Percentiles rank a stretch among this genome's conserved stretches.
phyloP scores from a whole-genome alignment of 2,113 vertebrate genomes.

The Eubucco bourcierii region DNA sequence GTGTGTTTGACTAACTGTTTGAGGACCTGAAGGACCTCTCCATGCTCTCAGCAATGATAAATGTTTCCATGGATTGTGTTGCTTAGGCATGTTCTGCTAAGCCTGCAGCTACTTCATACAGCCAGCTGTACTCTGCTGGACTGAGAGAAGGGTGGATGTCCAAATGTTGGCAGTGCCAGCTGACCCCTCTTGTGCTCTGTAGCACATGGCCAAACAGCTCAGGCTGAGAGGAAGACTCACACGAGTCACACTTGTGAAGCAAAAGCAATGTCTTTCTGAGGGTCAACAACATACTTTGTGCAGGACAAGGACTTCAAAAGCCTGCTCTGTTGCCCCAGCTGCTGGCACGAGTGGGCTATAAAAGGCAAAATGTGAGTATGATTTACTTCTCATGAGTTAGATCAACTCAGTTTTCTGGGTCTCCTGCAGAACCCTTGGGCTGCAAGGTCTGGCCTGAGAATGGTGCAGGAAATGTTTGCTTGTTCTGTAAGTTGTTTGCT shows the following conservation, averaged over 20 bases:
- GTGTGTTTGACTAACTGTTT: background rate
- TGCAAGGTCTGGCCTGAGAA: background rate
- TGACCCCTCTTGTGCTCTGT: background rate
- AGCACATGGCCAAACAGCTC: background rate
- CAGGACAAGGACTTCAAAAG: background rate
- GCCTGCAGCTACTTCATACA: background rate
- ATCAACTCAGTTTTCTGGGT: background rate
- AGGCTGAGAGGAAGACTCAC: background rate
- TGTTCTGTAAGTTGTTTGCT: constrained; percentile 1
- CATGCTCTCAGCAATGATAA: background rate
- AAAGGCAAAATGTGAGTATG: background rate
- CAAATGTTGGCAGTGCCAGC: background rate
- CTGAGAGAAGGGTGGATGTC: background rate
- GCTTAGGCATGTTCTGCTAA: background rate
- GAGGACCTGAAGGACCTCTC: background rate
- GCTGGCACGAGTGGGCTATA: background rate
- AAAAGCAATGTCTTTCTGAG: background rate
- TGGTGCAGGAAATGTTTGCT: background rate
- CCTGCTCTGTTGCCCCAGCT: background rate
- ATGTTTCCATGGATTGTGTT: background rate
- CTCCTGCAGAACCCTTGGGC: background rate
- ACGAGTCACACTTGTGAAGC: background rate
- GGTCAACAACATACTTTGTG: background rate
- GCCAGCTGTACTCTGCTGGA: background rate
- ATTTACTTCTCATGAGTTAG: background rate